Conservation (phyloP, 1,140 invertebrate genomes). For the Achatina immaculata region DNA sequence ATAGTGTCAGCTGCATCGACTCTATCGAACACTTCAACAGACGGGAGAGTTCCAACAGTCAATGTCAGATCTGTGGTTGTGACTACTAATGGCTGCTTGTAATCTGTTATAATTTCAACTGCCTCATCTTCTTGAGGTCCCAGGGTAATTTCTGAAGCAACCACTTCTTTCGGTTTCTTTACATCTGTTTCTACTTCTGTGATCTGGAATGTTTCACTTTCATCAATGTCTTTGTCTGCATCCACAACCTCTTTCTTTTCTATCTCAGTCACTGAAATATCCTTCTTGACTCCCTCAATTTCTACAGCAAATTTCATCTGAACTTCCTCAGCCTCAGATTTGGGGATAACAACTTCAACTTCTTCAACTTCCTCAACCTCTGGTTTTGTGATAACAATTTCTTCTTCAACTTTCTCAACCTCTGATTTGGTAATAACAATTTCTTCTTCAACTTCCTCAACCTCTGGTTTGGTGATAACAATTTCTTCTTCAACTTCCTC, state of each 20-base stretch:
- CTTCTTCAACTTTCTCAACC: slow-evolving; percentile 44
- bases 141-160: background rate
- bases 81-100: background rate
- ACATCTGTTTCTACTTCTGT: background rate
- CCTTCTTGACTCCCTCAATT: slow-evolving; percentile 20
- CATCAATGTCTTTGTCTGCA: slow-evolving; percentile 39
- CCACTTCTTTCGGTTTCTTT: no score
- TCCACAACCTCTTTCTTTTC: slow-evolving; percentile 41
- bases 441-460: slow-evolving; percentile 33
- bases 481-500: slow-evolving; percentile 13
- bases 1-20: background rate
- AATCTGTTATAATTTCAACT: background rate
- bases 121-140: background rate
- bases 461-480: background rate
- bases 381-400: slow-evolving; percentile 33
- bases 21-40: background rate
- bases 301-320: slow-evolving; percentile 33
- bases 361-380: slow-evolving; percentile 25
- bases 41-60: background rate
- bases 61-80: background rate
- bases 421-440: slow-evolving; percentile 33
- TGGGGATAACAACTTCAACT: slow-evolving; percentile 16
- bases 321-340: slow-evolving; percentile 42
- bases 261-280: slow-evolving; percentile 17
- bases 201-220: slow-evolving; percentile 14